A percentile compares a stretch with the other conserved stretches of the same genome.
Evolutionary conservation across 2,888 invertebrate species (phyloP).

Genomic region (Dugesia japonica): DNA sequence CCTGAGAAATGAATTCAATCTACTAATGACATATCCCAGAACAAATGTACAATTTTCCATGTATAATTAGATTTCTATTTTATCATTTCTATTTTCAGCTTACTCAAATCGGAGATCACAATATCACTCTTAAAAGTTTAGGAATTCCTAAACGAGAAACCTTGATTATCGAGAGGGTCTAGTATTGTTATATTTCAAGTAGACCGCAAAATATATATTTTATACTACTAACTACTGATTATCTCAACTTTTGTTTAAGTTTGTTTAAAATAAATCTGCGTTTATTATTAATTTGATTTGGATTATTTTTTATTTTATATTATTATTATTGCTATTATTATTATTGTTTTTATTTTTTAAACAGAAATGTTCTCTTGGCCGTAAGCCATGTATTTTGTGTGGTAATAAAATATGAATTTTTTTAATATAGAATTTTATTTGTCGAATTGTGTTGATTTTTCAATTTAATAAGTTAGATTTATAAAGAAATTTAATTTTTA

Average conservation of each 20-base stretch:
- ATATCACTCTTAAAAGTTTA: background rate
- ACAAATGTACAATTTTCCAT: too few relatives aligned
- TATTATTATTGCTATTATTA: too few relatives aligned
- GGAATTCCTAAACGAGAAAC: slow-evolving; percentile 15
- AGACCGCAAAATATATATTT: background rate
- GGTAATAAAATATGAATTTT: background rate
- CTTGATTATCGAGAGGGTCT: slow-evolving; percentile 4
- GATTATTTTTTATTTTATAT: background rate
- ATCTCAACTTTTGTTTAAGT: slow-evolving; percentile 10
- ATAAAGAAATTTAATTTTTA: too few relatives aligned
- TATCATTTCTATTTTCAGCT: background rate
- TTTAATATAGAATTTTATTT: background rate
- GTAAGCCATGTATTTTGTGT: background rate
- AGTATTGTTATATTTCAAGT: background rate
- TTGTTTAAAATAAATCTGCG: slow-evolving; percentile 6
- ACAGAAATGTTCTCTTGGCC: background rate
- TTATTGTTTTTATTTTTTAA: too few relatives aligned
- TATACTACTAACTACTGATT: background rate
- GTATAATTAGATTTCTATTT: background rate
- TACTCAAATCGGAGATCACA: background rate
- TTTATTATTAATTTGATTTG: background rate
- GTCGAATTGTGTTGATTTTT: background rate
- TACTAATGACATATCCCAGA: slow-evolving; percentile 33
- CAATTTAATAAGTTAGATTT: too few relatives aligned
- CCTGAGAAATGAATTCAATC: slow-evolving; percentile 23